Percentiles rank a stretch among this genome's conserved stretches.
Evolutionary conservation across 1,140 invertebrate species (phyloP).

Genomic region (Triops cancriformis): DNA sequence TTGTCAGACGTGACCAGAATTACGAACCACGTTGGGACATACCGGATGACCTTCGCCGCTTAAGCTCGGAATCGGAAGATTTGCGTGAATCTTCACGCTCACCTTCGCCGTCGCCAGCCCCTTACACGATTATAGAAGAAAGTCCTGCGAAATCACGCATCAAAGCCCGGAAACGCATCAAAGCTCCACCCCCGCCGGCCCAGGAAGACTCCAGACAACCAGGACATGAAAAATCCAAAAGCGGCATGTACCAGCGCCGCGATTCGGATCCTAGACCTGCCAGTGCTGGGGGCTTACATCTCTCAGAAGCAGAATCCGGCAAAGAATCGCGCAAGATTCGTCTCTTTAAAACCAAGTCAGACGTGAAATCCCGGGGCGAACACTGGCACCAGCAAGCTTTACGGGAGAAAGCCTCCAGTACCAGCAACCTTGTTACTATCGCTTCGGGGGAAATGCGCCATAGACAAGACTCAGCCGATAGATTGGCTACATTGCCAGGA

Average conservation of each 20-base stretch:
- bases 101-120: neutral
- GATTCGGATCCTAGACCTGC: neutral
- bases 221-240: neutral
- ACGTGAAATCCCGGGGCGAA: neutral
- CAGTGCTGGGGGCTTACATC: neutral
- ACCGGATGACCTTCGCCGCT: neutral
- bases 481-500: neutral
- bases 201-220: neutral
- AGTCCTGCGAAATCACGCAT: slow-evolving; percentile 11
- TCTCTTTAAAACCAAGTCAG: neutral
- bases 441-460: neutral
- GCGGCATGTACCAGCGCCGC: neutral
- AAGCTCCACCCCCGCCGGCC: neutral
- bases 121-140: slow-evolving; percentile 7
- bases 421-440: neutral
- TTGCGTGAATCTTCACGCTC: slow-evolving; percentile 6
- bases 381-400: neutral
- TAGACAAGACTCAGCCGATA: neutral
- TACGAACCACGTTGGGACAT: neutral
- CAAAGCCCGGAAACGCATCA: neutral
- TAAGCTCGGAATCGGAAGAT: slow-evolving; percentile 7
- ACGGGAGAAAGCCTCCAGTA: neutral
- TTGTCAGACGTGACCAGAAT: neutral
- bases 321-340: neutral
- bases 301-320: neutral